Evolutionary conservation across 1,140 invertebrate genomes (phyloP).

Genomic region (Drosophila sp.): DNA sequence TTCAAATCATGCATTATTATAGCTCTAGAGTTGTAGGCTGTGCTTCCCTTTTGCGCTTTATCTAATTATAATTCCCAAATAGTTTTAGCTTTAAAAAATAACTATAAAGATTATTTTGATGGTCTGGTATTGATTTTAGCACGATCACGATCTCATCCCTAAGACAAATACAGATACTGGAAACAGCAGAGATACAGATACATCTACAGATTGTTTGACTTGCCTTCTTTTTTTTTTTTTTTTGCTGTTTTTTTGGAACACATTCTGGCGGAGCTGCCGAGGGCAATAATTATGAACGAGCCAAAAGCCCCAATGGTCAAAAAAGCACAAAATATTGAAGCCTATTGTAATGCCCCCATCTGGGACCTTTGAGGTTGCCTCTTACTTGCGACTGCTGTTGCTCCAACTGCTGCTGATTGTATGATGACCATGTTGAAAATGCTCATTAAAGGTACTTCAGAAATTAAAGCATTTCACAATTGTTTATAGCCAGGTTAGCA

Average conservation of each 20-base stretch:
- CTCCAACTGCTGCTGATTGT: conserved; percentile 49
- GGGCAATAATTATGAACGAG: conserved; percentile 76
- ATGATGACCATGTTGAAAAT: conserved; percentile 81
- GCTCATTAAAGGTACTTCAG: conserved; percentile 80
- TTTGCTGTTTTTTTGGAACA: conserved; percentile 23
- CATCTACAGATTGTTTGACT: conserved; percentile 64
- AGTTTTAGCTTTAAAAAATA: background rate
- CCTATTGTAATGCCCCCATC: conserved; percentile 54
- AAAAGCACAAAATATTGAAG: conserved; percentile 56
- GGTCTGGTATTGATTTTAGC: background rate
- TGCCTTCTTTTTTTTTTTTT: conserved; percentile 22
- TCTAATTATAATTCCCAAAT: background rate
- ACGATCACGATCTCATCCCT: conserved; percentile 13
- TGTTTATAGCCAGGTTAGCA: conserved; percentile 60
- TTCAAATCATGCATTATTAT: too few species aligned
- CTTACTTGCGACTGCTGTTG: conserved; percentile 14
- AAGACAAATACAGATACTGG: conserved; percentile 32
- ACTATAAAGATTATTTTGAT: background rate
- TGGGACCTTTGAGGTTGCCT: conserved; percentile 18
- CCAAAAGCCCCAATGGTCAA: conserved; percentile 52
- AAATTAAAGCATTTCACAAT: conserved; percentile 82
- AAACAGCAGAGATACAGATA: conserved; percentile 58
- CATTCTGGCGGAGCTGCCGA: conserved; percentile 57
- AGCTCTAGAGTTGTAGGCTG: too few species aligned
- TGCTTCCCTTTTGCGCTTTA: too few species aligned